Evolutionary conservation across 2,113 vertebrate genomes (phyloP).

Genomic region (Dermatemys mawii): DNA sequence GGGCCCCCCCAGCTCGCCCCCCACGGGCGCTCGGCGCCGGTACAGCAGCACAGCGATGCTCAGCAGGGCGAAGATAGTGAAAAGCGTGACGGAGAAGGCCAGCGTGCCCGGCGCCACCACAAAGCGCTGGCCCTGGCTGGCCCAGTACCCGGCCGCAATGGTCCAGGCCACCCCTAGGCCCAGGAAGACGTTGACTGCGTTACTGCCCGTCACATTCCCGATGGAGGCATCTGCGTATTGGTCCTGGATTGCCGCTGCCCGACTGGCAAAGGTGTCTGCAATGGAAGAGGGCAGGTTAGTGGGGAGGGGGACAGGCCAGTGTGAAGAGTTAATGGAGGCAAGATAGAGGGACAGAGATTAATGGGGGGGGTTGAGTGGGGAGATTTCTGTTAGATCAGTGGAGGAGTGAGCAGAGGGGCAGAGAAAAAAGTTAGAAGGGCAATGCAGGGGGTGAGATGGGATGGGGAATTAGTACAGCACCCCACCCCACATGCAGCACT

Average conservation of each 20-base stretch:
- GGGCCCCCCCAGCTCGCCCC: constrained; percentile 91
- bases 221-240: constrained; percentile 92
- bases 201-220: constrained; percentile 93
- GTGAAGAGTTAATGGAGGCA: not conserved
- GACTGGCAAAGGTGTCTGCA: constrained; percentile 94
- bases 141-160: constrained; percentile 91
- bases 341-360: constrained; percentile 88
- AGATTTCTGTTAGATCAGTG: not conserved
- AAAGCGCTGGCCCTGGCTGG: constrained; percentile 81
- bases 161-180: constrained; percentile 94
- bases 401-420: not conserved
- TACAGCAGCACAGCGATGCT: constrained; percentile 87
- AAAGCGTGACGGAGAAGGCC: constrained; percentile 95
- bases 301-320: not conserved
- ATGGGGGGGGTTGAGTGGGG: constrained; percentile 3
- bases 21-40: constrained; percentile 88
- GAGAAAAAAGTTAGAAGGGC: not conserved
- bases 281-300: not conserved
- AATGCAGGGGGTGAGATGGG: not conserved
- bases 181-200: constrained; percentile 94
- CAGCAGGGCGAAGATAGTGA: constrained; percentile 94
- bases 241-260: constrained; percentile 92
- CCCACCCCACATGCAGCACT: not conserved
- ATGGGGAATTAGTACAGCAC: not conserved
- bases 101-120: constrained; percentile 86